Evolutionary conservation across 2,888 invertebrate genomes (phyloP), one percentile per base, ranked within the genome.

Genomic region (Tortricodes alternella): DNA sequence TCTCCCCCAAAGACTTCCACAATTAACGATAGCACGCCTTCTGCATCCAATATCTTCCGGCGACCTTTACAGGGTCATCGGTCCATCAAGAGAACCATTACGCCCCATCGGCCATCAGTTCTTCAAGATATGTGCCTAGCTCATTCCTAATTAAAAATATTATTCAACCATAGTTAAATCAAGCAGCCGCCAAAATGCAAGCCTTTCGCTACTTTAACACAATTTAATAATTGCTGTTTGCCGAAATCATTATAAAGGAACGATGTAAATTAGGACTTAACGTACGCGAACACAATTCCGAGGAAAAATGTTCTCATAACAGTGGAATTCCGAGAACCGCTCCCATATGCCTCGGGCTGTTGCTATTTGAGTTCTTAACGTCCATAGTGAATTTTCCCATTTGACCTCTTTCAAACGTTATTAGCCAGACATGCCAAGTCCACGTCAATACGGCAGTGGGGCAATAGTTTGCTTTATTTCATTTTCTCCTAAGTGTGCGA

Each of bases 371-470:
- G 44, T 49, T 53, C 27, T 44, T n/a, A 27, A 38, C 34, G 11
- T 38, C 39, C 9, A 39, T 35, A 44, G 44, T 50, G 49, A 46
- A 35, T 53, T 53, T 53, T 38, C 56, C 53, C 38, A 41, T 57
- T 43, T 59, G 71, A 73, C 73, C 73, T 71, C 65, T 62, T 64
- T 69, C 73, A 73, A 67, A 64, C 65, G 63, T 72, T 73, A 74
- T 76, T 75, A 73, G 68, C 66, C 65, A 57, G 66, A 70, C 66
- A 73, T 70, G 71, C 68, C 71, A 71, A 67, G 61, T 61, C 59
- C 44, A 66, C 65, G 68, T 69, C 71, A 70, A 61, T 63, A 67
- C 60, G 64, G 56, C 48, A 60, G 57, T 39, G 37, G 34, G 35
- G 35, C 16, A 46, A 58, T 59, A 55, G 49, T 59, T 65, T 69